Percentiles rank a stretch among this genome's conserved stretches.
phyloP scores from a whole-genome alignment of 1,140 invertebrate genomes.

The Drosophila pachea region DNA sequence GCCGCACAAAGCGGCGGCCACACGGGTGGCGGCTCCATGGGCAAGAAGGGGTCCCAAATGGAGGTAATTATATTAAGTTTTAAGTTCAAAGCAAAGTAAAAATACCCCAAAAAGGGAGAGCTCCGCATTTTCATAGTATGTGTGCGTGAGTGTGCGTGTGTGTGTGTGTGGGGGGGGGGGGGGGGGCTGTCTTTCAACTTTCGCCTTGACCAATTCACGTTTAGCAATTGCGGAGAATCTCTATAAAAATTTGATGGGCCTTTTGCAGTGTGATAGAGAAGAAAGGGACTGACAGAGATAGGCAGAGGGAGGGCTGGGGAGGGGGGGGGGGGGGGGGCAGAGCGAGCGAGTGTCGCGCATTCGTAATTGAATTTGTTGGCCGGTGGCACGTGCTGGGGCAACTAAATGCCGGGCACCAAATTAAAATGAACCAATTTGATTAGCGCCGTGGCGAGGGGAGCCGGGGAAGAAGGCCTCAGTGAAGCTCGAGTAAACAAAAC shows the following conservation, averaged over 20 bases:
- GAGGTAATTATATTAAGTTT: slow-evolving; percentile 79
- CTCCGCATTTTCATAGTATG: too few relatives aligned
- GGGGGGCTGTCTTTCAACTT: neutral
- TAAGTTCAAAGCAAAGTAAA: slow-evolving; percentile 20
- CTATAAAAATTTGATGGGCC: neutral
- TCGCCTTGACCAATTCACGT: neutral
- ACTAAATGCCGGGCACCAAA: slow-evolving; percentile 27
- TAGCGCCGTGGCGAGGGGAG: slow-evolving; percentile 10
- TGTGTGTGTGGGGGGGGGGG: too few relatives aligned
- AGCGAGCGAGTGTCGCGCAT: slow-evolving; percentile 16
- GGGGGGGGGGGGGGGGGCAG: neutral
- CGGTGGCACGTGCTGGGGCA: slow-evolving; percentile 29
- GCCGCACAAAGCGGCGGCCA: slow-evolving; percentile 80
- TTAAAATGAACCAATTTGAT: slow-evolving; percentile 43
- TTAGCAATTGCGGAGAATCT: neutral
- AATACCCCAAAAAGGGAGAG: neutral
- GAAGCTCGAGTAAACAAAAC: neutral
- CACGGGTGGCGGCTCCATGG: slow-evolving; percentile 75
- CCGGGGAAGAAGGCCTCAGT: neutral
- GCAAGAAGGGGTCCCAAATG: slow-evolving; percentile 79
- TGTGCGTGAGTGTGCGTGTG: too few relatives aligned
- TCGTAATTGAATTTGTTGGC: slow-evolving; percentile 40
- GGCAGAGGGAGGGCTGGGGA: neutral
- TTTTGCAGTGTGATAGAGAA: neutral
- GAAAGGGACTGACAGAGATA: neutral